Evolutionary conservation across 2,797 vertebrate genomes (phyloP).

Genomic region (Hipposideros larvatus): DNA sequence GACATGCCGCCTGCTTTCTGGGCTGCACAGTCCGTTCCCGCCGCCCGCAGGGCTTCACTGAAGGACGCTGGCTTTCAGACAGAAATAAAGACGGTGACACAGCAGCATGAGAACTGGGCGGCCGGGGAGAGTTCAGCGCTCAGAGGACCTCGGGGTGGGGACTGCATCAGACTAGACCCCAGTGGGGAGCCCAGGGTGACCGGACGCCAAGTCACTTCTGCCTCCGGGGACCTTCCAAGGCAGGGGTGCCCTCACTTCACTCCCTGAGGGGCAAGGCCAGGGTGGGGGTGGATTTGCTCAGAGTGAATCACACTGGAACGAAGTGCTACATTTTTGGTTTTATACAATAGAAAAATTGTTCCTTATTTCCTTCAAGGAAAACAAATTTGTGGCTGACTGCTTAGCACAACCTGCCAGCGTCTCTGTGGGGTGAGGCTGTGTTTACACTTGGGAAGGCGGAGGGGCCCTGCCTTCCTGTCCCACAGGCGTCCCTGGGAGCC

Average conservation of each 20-base stretch:
- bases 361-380: constrained; percentile 76
- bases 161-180: fast-evolving
- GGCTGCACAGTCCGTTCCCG: fast-evolving
- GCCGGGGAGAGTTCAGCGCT: fast-evolving
- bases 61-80: background rate
- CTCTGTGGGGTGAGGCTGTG: constrained; percentile 27
- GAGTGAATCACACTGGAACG: background rate
- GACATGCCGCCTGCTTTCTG: fast-evolving
- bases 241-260: background rate
- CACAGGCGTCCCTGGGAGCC: constrained; percentile 64
- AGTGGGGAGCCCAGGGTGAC: fast-evolving
- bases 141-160: fast-evolving
- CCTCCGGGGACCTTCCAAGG: fast-evolving
- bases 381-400: constrained; percentile 78
- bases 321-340: background rate
- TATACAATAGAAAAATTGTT: constrained; percentile 28
- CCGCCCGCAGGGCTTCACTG: fast-evolving
- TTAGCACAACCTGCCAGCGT: constrained; percentile 64
- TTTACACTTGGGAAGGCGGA: constrained; percentile 75
- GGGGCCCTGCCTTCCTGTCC: constrained; percentile 69
- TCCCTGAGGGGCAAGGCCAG: background rate
- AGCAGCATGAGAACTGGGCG: fast-evolving
- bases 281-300: background rate
- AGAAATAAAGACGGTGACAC: fast-evolving
- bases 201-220: fast-evolving